Percentiles rank a stretch among this genome's conserved stretches.
phyloP scores from a whole-genome alignment of 2,888 invertebrate species.

The Ophion ellenae region DNA sequence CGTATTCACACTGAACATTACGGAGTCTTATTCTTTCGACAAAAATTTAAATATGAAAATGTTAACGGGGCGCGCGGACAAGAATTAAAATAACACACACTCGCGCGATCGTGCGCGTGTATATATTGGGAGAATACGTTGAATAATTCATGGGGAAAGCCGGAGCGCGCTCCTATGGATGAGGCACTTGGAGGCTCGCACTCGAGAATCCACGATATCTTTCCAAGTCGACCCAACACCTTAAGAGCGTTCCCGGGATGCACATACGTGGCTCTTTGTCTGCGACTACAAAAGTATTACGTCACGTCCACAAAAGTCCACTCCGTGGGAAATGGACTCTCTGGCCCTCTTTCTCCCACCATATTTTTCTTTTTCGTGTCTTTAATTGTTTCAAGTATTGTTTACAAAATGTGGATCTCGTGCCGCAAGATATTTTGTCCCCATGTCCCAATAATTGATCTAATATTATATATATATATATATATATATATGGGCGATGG shows the following conservation, averaged over 20 bases:
- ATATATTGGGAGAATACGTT: constrained; percentile 70
- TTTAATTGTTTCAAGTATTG: too few species aligned
- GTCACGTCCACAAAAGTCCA: background rate
- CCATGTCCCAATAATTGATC: too few species aligned
- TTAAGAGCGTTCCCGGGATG: background rate
- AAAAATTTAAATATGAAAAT: constrained; percentile 81
- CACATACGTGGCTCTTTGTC: background rate
- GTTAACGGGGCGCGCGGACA: constrained; percentile 64
- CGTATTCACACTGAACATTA: constrained; percentile 20
- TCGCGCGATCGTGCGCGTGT: constrained; percentile 63
- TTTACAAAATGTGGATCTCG: too few species aligned
- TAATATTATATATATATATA: too few species aligned
- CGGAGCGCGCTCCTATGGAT: constrained; percentile 52
- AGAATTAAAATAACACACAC: constrained; percentile 81
- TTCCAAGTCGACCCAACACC: constrained; percentile 1
- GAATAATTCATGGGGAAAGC: constrained; percentile 79
- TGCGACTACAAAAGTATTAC: background rate
- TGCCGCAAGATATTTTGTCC: too few species aligned
- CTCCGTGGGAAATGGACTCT: background rate
- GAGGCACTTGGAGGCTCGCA: constrained; percentile 63
- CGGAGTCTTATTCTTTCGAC: constrained; percentile 39
- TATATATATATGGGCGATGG: too few species aligned
- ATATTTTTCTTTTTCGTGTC: too few species aligned
- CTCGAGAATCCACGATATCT: constrained; percentile 55
- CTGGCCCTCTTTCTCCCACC: too few species aligned